Percentiles rank a stretch among this genome's conserved stretches.
Evolutionary conservation across 2,113 vertebrate species (phyloP).

Genomic region (Lynx canadensis): DNA sequence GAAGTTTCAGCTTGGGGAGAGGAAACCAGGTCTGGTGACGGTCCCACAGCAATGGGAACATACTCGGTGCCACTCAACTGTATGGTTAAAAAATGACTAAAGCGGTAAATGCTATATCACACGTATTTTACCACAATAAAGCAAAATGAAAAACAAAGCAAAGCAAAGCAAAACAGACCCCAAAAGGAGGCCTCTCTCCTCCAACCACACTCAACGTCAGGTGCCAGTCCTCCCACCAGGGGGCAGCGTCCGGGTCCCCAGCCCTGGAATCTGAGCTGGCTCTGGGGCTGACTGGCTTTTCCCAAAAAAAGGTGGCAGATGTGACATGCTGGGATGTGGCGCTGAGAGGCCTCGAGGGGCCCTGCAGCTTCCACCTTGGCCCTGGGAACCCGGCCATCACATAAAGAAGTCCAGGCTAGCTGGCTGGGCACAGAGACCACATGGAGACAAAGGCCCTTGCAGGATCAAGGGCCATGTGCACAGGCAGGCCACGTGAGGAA

Average conservation of each 20-base stretch:
- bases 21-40: neutral
- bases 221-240: too few species aligned
- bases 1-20: neutral
- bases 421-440: neutral
- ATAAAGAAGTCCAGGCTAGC: neutral
- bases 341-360: neutral
- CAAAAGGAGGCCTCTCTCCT: neutral
- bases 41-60: too few species aligned
- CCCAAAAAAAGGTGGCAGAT: neutral
- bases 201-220: too few species aligned
- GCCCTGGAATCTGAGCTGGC: neutral
- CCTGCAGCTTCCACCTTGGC: neutral
- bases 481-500: neutral
- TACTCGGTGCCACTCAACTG: neutral
- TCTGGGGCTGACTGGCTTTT: neutral
- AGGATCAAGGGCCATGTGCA: neutral
- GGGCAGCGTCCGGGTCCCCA: neutral
- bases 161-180: neutral
- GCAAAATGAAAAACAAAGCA: neutral
- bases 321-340: neutral
- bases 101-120: neutral
- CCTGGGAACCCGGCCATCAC: neutral
- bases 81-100: neutral
- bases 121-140: neutral
- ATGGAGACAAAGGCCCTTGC: neutral